phyloP scores from a whole-genome alignment of 2,888 invertebrate species.

The Patella ulyssiponensis region DNA sequence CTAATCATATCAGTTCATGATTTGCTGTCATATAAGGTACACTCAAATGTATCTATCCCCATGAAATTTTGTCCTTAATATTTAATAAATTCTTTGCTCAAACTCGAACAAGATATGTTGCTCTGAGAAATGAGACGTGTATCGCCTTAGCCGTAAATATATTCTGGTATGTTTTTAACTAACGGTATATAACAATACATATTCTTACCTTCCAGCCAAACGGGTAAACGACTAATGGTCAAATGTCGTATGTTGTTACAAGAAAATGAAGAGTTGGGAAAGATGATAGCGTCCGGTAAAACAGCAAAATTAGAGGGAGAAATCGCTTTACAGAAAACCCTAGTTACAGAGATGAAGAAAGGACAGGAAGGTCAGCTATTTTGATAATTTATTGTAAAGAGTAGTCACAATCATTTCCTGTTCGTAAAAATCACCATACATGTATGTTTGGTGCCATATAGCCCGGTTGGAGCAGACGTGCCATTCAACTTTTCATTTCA shows the following conservation, averaged over 20 bases:
- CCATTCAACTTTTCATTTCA: background rate
- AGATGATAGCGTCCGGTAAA: constrained; percentile 93
- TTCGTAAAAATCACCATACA: too few relatives aligned
- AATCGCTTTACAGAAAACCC: constrained; percentile 92
- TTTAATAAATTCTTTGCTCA: too few relatives aligned
- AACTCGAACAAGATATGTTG: too few relatives aligned
- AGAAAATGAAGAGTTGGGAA: constrained; percentile 97
- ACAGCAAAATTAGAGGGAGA: constrained; percentile 96
- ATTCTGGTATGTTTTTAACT: too few relatives aligned
- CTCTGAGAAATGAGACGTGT: too few relatives aligned
- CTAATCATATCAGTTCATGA: too few relatives aligned
- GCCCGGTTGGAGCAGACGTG: too few relatives aligned
- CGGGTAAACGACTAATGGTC: constrained; percentile 97
- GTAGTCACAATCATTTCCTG: background rate
- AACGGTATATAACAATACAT: background rate
- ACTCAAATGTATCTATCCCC: too few relatives aligned
- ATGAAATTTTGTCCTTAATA: too few relatives aligned
- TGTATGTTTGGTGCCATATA: too few relatives aligned
- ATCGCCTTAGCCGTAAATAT: too few relatives aligned
- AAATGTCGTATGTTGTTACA: constrained; percentile 94
- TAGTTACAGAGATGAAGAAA: constrained; percentile 96
- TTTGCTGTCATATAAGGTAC: too few relatives aligned
- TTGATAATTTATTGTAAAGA: background rate
- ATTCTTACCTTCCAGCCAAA: constrained; percentile 79
- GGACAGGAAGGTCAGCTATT: constrained; percentile 86